These are phyloP conservation scores for Catharus bicknelli DNA, from an alignment of 2,113 vertebrate genomes.

Conservation along the genomic window DNA sequence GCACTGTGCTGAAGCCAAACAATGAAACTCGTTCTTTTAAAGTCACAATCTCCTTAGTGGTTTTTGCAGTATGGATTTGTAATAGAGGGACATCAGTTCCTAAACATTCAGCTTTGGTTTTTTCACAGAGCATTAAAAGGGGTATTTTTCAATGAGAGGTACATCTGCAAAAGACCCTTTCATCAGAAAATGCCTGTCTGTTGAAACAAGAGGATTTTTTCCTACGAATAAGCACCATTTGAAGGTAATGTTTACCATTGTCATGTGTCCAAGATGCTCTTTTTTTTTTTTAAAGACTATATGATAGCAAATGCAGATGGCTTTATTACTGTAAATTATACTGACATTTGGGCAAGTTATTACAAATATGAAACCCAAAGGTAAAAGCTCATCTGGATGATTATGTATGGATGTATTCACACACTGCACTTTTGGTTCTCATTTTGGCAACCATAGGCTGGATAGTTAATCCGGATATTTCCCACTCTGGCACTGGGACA, in stretches of 20 bases:
- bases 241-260: constrained; percentile 8
- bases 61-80: not conserved
- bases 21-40: not conserved
- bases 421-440: not conserved
- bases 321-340: constrained; percentile 20
- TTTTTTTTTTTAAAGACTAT: not conserved
- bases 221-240: not conserved
- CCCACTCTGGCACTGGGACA: not conserved
- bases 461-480: not conserved
- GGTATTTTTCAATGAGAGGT: not conserved
- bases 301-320: constrained; percentile 5
- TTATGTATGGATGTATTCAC: not conserved
- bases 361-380: constrained; percentile 6
- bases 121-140: not conserved
- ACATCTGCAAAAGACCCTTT: not conserved
- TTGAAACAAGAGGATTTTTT: not conserved
- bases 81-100: not conserved
- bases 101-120: not conserved
- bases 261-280: not conserved
- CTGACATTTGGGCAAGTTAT: not conserved
- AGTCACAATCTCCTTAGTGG: not conserved
- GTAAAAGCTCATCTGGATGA: not conserved
- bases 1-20: constrained; percentile 8
- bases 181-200: not conserved
- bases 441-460: not conserved